Conservation (phyloP, 2,888 invertebrate species). For the Drosophila nr. fundita region DNA sequence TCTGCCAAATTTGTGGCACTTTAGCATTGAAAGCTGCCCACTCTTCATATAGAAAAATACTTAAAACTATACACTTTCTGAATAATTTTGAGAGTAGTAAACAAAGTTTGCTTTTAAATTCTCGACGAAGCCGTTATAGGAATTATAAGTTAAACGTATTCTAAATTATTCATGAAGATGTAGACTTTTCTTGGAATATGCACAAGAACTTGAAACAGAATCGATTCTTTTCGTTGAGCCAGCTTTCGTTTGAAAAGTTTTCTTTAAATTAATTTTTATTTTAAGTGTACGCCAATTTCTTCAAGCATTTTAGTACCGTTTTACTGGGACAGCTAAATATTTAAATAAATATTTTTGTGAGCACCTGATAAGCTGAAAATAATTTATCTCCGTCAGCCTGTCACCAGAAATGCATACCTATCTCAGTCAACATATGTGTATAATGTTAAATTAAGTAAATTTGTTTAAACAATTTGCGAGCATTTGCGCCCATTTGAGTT, state of each 20-base stretch:
- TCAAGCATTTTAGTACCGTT: accelerated
- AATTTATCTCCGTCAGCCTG: neutral
- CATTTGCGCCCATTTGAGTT: conserved; percentile 15
- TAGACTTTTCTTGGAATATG: neutral
- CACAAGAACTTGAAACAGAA: too few species aligned
- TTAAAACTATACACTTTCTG: neutral
- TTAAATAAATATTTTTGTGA: neutral
- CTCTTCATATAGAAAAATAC: neutral
- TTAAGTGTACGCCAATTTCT: too few species aligned
- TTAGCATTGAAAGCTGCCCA: neutral
- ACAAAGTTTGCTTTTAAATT: neutral
- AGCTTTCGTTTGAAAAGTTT: neutral
- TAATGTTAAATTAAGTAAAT: conserved; percentile 14
- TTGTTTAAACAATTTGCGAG: conserved; percentile 37
- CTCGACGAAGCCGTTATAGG: neutral
- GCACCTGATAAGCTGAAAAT: neutral
- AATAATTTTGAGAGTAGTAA: neutral
- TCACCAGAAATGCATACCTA: neutral
- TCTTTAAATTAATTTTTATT: neutral
- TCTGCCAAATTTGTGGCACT: neutral
- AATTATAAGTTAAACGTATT: neutral
- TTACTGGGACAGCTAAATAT: neutral
- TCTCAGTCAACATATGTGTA: neutral
- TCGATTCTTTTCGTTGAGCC: neutral
- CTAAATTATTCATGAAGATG: neutral